Conservation (phyloP, 2,113 vertebrate genomes). For the Notothenia coriiceps region DNA sequence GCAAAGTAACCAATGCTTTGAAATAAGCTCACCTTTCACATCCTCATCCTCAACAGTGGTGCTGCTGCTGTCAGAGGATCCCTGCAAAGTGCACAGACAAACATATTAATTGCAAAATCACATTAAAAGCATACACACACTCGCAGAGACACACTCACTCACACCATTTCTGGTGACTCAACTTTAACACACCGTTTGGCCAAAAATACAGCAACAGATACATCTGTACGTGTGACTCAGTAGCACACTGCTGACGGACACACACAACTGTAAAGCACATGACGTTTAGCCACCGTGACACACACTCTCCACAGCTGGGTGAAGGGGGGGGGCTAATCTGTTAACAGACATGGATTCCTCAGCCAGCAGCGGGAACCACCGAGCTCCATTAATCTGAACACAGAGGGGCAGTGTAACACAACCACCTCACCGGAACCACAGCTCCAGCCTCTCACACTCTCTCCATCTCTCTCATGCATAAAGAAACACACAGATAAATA, state of each 20-base stretch:
- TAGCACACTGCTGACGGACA: constrained; percentile 23
- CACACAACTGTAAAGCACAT: neutral
- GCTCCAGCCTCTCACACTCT: neutral
- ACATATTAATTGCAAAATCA: neutral
- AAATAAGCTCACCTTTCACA: constrained; percentile 89
- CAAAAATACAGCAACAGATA: constrained; percentile 24
- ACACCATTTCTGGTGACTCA: neutral
- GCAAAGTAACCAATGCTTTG: too few species aligned
- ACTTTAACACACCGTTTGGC: constrained; percentile 3
- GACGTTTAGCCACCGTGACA: constrained; percentile 12
- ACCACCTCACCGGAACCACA: neutral
- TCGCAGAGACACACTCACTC: constrained; percentile 18
- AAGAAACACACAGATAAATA: constrained; percentile 29
- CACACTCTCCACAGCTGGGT: neutral
- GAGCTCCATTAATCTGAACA: constrained; percentile 38
- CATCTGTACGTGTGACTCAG: constrained; percentile 29
- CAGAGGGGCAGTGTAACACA: constrained; percentile 42
- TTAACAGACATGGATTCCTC: constrained; percentile 1
- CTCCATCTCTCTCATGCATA: constrained; percentile 36
- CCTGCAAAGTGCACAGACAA: constrained; percentile 80
- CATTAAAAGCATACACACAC: neutral
- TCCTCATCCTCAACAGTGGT: constrained; percentile 98
- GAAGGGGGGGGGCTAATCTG: constrained; percentile 20
- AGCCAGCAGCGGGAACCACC: constrained; percentile 9
- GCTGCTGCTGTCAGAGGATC: constrained; percentile 96